Evolutionary conservation across 2,113 vertebrate genomes (phyloP).

Genomic region (Spermophilus dauricus): DNA sequence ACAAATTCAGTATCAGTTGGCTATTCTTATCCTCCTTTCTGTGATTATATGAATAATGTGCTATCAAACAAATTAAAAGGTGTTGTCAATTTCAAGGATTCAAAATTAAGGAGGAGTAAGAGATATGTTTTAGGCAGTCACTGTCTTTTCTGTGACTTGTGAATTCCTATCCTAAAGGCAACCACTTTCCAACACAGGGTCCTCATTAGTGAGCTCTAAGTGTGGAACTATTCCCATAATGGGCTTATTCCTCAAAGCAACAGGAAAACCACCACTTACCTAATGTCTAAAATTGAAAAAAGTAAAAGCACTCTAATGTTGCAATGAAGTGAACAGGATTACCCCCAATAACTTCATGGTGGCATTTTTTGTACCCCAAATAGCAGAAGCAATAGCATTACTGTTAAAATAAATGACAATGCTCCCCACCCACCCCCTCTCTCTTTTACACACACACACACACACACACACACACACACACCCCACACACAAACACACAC

Average conservation of each 20-base stretch:
- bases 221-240: neutral
- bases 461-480: neutral
- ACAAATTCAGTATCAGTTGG: neutral
- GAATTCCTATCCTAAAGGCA: neutral
- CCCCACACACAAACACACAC: too few relatives aligned
- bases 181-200: neutral
- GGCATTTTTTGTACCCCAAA: neutral
- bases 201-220: neutral
- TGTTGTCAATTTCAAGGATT: neutral
- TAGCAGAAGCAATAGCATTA: neutral
- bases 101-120: neutral
- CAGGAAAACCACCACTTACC: neutral
- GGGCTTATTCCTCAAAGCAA: neutral
- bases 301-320: neutral
- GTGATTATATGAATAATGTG: neutral
- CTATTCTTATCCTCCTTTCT: neutral
- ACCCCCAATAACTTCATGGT: neutral
- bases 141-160: neutral
- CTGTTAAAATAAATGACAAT: neutral
- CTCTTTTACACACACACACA: too few relatives aligned
- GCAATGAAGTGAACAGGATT: neutral
- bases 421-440: neutral
- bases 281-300: neutral
- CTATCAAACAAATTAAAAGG: neutral
- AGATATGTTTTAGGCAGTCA: neutral